Conservation (phyloP, 2,113 vertebrate species). For the Ictalurus punctatus region DNA sequence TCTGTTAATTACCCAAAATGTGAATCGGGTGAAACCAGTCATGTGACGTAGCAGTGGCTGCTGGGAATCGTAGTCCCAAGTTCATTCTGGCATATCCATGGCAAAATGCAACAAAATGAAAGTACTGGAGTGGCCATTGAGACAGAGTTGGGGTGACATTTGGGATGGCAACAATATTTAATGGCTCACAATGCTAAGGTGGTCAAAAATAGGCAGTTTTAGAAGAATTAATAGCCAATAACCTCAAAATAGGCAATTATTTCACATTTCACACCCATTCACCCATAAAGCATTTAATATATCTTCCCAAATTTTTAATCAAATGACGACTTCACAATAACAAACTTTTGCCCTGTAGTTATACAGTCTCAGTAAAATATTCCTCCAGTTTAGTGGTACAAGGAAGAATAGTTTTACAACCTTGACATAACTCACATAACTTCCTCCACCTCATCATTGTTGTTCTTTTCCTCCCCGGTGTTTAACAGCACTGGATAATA, state of each 20-base stretch:
- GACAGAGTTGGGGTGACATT: not conserved
- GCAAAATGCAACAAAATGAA: not conserved
- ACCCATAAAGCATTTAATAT: not conserved
- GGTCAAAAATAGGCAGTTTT: not conserved
- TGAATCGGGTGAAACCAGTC: no score
- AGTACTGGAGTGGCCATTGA: not conserved
- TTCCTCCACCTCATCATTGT: conserved; percentile 22
- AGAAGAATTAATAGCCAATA: not conserved
- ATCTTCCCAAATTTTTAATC: not conserved
- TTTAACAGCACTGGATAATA: not conserved
- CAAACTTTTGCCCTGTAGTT: not conserved
- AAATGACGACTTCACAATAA: not conserved
- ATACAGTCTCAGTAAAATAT: not conserved
- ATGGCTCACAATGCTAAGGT: not conserved
- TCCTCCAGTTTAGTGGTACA: not conserved
- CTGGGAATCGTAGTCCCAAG: no score
- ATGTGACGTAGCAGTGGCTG: no score
- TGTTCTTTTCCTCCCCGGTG: not conserved
- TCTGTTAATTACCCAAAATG: no score
- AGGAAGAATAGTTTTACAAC: conserved; percentile 11
- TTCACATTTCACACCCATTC: no score
- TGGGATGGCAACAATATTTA: not conserved
- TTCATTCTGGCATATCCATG: no score
- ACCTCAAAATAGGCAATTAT: not conserved
- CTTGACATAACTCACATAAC: conserved; percentile 46